phyloP scores from a whole-genome alignment of 2,888 invertebrate genomes.

The Acanthosoma haemorrhoidale region DNA sequence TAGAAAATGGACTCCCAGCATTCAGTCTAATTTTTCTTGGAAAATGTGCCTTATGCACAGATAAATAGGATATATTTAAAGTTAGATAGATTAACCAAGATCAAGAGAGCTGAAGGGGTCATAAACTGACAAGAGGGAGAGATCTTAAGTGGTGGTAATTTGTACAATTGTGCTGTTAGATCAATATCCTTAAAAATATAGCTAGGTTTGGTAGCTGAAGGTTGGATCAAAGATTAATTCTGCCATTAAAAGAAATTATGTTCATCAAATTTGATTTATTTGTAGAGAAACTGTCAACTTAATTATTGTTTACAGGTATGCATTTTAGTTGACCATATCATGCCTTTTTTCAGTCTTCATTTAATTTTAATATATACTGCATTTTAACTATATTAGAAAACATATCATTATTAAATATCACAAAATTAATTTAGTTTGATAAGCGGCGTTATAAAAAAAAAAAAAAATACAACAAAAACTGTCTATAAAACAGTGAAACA shows the following conservation, averaged over 20 bases:
- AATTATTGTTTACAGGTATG: neutral
- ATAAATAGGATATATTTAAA: too few species aligned
- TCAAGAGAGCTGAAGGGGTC: too few species aligned
- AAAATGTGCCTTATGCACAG: too few species aligned
- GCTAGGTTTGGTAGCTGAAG: neutral
- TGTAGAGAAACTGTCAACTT: neutral
- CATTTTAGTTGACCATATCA: neutral
- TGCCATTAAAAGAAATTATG: neutral
- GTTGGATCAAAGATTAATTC: neutral
- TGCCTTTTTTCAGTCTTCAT: constrained; percentile 3
- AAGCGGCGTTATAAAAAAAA: neutral
- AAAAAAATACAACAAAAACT: neutral
- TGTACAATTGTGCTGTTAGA: too few species aligned
- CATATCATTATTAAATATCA: constrained; percentile 6
- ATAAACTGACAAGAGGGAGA: too few species aligned
- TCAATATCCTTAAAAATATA: too few species aligned
- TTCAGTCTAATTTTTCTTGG: too few species aligned
- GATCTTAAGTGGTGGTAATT: too few species aligned
- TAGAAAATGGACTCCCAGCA: too few species aligned
- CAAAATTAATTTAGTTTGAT: neutral
- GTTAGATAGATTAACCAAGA: too few species aligned
- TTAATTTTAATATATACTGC: neutral
- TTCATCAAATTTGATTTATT: neutral
- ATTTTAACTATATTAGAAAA: neutral
- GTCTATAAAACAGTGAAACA: neutral